A percentile compares a stretch with the other conserved stretches of the same genome.
Conservation (phyloP, 2,113 vertebrate species). For the Pseudorectes ferrugineus region DNA sequence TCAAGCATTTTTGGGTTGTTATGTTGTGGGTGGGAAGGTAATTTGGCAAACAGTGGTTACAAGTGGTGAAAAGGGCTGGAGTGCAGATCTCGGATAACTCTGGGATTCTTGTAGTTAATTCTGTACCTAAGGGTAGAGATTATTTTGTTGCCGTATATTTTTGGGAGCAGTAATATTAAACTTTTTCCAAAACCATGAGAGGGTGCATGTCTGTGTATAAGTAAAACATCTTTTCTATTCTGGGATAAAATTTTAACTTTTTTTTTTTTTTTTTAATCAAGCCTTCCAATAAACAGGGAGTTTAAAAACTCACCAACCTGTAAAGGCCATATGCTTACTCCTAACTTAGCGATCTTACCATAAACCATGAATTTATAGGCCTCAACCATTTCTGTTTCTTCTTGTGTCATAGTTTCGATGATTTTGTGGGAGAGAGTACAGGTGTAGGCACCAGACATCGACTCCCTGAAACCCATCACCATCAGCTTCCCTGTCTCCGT, state of each 20-base stretch:
- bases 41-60: neutral
- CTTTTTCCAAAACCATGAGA: neutral
- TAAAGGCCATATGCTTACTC: neutral
- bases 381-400: slow-evolving; percentile 36
- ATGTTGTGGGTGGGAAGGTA: neutral
- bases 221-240: neutral
- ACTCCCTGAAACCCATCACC: slow-evolving; percentile 61
- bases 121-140: neutral
- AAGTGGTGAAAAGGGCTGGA: neutral
- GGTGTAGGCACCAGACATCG: slow-evolving; percentile 70
- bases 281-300: neutral
- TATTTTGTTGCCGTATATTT: neutral
- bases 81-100: neutral
- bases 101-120: neutral
- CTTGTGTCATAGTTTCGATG: slow-evolving; percentile 44
- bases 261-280: neutral
- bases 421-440: slow-evolving; percentile 69
- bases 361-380: slow-evolving; percentile 69
- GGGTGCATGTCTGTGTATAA: too few species aligned
- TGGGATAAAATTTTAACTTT: neutral
- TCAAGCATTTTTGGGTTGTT: neutral
- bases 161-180: neutral
- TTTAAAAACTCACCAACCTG: neutral
- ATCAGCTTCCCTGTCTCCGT: slow-evolving; percentile 67
- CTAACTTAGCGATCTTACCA: slow-evolving; percentile 47